These are phyloP conservation scores for Lepidocolaptes lacrymiger DNA, from an alignment of 2,797 vertebrate genomes.

Conservation along the genomic window DNA sequence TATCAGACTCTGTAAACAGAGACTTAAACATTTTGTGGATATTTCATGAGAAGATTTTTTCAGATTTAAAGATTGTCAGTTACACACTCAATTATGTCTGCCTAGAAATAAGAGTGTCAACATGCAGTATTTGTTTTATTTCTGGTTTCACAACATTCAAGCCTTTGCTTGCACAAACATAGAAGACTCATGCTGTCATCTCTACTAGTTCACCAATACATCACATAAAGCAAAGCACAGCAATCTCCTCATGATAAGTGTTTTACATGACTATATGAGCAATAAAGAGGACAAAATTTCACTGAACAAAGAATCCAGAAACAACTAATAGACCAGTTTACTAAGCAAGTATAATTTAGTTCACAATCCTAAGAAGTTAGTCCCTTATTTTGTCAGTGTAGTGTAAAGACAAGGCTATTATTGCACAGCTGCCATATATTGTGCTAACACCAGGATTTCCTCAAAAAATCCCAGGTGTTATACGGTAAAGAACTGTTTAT, in stretches of 20 bases:
- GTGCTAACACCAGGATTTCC: background rate
- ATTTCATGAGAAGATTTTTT: background rate
- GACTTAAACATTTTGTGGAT: background rate
- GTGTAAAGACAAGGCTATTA: background rate
- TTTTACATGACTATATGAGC: background rate
- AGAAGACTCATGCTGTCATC: background rate
- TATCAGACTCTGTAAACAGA: background rate
- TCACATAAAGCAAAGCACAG: background rate
- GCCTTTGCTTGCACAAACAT: background rate
- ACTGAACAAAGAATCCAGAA: background rate
- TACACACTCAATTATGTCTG: background rate
- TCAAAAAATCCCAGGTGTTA: background rate
- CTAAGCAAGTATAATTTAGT: background rate
- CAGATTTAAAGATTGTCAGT: background rate
- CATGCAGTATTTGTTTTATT: background rate
- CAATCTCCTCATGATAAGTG: background rate
- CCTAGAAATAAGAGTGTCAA: background rate
- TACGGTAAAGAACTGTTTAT: background rate
- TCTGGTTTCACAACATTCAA: background rate
- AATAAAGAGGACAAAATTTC: background rate
- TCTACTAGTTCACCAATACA: background rate
- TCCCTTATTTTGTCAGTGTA: background rate
- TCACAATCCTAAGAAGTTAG: background rate
- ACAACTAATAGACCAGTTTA: background rate
- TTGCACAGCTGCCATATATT: background rate